Conservation (phyloP, 2,113 vertebrate genomes). For the Sturnus vulgaris region DNA sequence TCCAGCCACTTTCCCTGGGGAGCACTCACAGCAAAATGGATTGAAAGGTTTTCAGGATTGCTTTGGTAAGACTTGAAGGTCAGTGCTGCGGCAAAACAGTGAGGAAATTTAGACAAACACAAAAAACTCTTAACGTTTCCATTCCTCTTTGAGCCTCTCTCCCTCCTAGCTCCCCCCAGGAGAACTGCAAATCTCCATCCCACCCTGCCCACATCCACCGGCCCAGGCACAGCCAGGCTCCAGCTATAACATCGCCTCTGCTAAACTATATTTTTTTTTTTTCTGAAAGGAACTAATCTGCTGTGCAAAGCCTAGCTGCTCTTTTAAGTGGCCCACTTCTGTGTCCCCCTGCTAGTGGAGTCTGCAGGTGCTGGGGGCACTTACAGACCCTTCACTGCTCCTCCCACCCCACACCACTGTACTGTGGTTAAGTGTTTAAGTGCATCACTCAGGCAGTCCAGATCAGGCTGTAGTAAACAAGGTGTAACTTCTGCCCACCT, state of each 20-base stretch:
- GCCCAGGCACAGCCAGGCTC: not conserved
- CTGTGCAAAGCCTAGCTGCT: not conserved
- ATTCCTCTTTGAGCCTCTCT: not conserved
- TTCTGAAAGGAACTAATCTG: not conserved
- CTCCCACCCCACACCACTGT: not conserved
- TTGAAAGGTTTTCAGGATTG: slow-evolving; percentile 10
- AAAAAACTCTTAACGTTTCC: not conserved
- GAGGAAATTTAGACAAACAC: not conserved
- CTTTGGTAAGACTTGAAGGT: not conserved
- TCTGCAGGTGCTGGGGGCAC: not conserved
- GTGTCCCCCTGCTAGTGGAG: too few relatives aligned
- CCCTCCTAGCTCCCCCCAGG: not conserved
- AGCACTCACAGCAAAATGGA: slow-evolving; percentile 39
- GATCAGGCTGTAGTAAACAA: not conserved
- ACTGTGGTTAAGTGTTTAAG: not conserved
- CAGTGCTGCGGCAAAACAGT: not conserved
- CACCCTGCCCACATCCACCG: too few relatives aligned
- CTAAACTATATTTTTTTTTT: not conserved
- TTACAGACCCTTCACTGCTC: not conserved
- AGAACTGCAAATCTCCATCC: not conserved
- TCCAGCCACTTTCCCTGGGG: not conserved
- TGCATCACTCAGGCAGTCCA: not conserved
- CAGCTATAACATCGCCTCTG: not conserved
- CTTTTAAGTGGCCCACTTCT: not conserved
- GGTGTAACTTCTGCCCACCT: not conserved